Evolutionary conservation across 2,797 vertebrate genomes (phyloP).

Genomic region (Morelia viridis): DNA sequence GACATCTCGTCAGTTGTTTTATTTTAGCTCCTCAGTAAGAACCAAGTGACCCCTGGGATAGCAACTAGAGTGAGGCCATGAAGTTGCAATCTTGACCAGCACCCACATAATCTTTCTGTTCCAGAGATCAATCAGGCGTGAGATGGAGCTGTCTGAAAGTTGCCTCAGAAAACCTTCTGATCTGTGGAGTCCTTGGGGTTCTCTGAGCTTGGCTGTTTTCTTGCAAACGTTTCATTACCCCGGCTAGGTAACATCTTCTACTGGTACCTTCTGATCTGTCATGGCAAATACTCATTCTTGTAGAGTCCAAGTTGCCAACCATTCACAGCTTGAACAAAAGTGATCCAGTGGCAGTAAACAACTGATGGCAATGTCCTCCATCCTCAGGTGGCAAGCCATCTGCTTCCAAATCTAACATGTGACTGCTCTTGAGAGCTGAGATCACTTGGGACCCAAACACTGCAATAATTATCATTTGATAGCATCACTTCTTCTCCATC

Average conservation of each 20-base stretch:
- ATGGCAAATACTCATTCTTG: not conserved
- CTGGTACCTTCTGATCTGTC: not conserved
- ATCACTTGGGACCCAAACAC: not conserved
- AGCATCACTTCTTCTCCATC: conserved; percentile 60
- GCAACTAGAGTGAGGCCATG: not conserved
- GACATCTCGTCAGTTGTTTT: not conserved
- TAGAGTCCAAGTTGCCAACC: not conserved
- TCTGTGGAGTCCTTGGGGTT: not conserved
- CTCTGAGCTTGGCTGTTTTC: too few relatives aligned
- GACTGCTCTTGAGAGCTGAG: not conserved
- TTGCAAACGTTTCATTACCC: too few relatives aligned
- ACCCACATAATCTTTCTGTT: not conserved
- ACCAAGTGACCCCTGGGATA: not conserved
- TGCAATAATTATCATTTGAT: conserved; percentile 54
- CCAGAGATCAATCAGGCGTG: not conserved
- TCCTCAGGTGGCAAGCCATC: not conserved
- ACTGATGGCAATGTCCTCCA: not conserved
- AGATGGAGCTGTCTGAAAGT: not conserved
- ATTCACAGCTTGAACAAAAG: not conserved
- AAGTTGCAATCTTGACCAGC: not conserved
- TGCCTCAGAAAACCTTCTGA: not conserved
- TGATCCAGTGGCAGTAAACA: not conserved
- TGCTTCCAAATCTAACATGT: not conserved
- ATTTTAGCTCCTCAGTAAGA: not conserved
- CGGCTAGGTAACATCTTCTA: too few relatives aligned